Conservation (phyloP, 2,888 invertebrate genomes). For the Drosophila pegasa region DNA sequence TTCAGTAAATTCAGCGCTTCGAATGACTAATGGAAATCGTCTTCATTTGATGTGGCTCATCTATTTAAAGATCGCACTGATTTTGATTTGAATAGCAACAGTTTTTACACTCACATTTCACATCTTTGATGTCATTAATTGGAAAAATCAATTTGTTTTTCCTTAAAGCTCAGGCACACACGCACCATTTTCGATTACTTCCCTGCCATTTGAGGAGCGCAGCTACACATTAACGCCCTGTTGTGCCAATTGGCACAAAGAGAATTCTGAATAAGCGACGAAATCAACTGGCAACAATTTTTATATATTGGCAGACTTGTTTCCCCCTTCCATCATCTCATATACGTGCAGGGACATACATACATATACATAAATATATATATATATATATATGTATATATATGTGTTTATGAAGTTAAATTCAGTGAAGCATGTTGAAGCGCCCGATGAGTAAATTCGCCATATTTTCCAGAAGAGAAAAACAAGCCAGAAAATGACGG, state of each 20-base stretch:
- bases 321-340: constrained; percentile 12
- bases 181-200: constrained; percentile 19
- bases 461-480: constrained; percentile 42
- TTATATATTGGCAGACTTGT: constrained; percentile 22
- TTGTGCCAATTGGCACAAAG: constrained; percentile 52
- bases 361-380: not conserved
- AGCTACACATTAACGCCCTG: constrained; percentile 64
- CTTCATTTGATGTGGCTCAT: constrained; percentile 17
- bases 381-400: constrained; percentile 2
- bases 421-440: constrained; percentile 74
- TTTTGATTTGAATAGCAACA: constrained; percentile 1
- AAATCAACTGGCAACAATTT: constrained; percentile 56
- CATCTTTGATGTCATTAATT: constrained; percentile 19
- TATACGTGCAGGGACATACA: not conserved
- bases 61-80: constrained; percentile 4
- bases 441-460: constrained; percentile 64
- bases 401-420: constrained; percentile 51
- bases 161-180: not conserved
- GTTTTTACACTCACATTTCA: constrained; percentile 8
- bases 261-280: constrained; percentile 47
- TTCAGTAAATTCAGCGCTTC: constrained; percentile 18
- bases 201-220: constrained; percentile 32
- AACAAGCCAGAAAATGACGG: not conserved
- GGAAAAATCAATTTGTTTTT: constrained; percentile 11
- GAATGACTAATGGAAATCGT: constrained; percentile 27